Evolutionary conservation across 2,888 invertebrate genomes (phyloP), one percentile per base, ranked within the genome.

Genomic region (Baccha elongata): DNA sequence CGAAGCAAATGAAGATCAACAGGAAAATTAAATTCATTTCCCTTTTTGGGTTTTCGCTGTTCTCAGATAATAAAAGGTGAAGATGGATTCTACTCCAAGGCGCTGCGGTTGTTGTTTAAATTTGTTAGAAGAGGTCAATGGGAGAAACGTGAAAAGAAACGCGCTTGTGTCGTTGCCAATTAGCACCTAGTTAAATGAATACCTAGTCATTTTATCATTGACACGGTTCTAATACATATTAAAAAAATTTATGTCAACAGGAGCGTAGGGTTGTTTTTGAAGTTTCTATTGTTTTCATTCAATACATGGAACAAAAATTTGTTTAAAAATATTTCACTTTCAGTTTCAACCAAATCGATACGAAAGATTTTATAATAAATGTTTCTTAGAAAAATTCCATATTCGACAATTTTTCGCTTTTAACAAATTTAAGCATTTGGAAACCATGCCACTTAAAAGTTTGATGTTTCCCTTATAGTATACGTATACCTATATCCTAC

Each of bases 1-100:
- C 40, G 67, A 53, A 65, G 71, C 69, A 75, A 75, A 71, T 58
- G 58, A 71, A 81, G 69, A 81, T 81, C 71, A 75, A 75, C 65
- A 81, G 75, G 81, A 81, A 81, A 75, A 75, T 80, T 81, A 69
- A 75, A 75, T 71, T 71, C 71, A 60, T 17, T 75, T 75, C 46
- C 29, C 42, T 35, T 23, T n/a, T n/a, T n/a, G n/a, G n/a, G n/a
- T n/a, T n/a, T n/a, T n/a, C n/a, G n/a, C n/a, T n/a, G 21, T 35
- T 48, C 35, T 32, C 26, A 50, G 1, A 4, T n/a, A 21, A 40
- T 37, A 50, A 64, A 55, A 32, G 42, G 42, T 37, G 6, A 35
- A 69, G 62, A 53, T 75, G 60, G 29, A 40, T 37, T 26, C 32
- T 32, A 37, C 40, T 1, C 32, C 21, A 32, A 35, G 32, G 40